These are phyloP conservation scores for Pinna nobilis DNA, from an alignment of 1,140 invertebrate genomes.

Conservation along the genomic window DNA sequence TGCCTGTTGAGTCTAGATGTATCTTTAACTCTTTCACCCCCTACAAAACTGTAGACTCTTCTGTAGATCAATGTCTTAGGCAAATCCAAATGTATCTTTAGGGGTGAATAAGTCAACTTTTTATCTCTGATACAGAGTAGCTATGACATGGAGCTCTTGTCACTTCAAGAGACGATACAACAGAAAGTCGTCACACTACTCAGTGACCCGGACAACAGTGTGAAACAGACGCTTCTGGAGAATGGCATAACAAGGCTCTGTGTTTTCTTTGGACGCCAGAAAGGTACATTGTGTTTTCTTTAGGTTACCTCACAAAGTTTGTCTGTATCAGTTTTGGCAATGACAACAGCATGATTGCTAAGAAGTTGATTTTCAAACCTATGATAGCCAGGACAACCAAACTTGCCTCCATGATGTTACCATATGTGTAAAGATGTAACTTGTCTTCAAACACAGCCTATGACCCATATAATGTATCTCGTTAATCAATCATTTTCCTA, in stretches of 20 bases:
- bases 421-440: too few species aligned
- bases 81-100: too few species aligned
- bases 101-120: background rate
- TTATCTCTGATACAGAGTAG: slow-evolving; percentile 71
- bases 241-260: slow-evolving; percentile 92
- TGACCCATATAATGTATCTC: too few species aligned
- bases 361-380: background rate
- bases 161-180: slow-evolving; percentile 91
- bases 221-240: slow-evolving; percentile 93
- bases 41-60: too few species aligned
- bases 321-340: background rate
- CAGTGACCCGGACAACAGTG: slow-evolving; percentile 91
- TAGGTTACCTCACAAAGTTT: background rate
- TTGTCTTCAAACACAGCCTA: too few species aligned
- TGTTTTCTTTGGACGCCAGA: slow-evolving; percentile 95
- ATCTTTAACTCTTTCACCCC: too few species aligned
- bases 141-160: slow-evolving; percentile 91
- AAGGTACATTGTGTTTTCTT: slow-evolving; percentile 81
- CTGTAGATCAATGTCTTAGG: too few species aligned
- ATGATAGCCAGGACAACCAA: background rate
- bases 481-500: too few species aligned
- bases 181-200: slow-evolving; percentile 90
- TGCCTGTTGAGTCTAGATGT: background rate
- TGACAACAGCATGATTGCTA: background rate
- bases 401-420: too few species aligned